Conservation (phyloP, 2,888 invertebrate genomes). For the Acronicta aceris region DNA sequence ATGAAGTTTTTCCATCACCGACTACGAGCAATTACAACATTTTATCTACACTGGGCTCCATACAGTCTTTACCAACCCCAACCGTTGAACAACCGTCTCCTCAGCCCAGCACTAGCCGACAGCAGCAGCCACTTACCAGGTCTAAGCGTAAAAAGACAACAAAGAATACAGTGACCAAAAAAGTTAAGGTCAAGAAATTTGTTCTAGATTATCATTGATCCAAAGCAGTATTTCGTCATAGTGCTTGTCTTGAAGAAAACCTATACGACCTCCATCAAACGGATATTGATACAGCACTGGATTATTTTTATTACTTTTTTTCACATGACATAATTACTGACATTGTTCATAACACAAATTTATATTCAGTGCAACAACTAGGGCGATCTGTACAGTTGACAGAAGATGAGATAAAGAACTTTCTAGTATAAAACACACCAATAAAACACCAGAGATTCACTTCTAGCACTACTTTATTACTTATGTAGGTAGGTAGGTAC, state of each 20-base stretch:
- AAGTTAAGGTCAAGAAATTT: constrained; percentile 28
- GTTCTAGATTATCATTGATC: constrained; percentile 19
- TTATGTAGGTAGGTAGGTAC: no score
- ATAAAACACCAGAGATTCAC: no score
- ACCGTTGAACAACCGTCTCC: constrained; percentile 7
- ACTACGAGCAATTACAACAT: background rate
- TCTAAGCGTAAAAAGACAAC: constrained; percentile 35
- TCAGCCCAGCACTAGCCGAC: constrained; percentile 18
- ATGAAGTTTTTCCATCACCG: background rate
- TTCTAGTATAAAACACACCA: no score
- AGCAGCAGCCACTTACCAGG: constrained; percentile 32
- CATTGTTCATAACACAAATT: constrained; percentile 4
- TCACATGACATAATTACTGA: constrained; percentile 7
- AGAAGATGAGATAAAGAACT: constrained; percentile 10
- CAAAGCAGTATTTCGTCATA: constrained; percentile 5
- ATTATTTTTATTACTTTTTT: constrained; percentile 4
- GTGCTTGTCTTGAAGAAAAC: background rate
- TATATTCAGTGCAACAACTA: constrained; percentile 2
- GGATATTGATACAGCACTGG: constrained; percentile 1
- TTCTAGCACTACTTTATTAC: no score
- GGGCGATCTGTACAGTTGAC: constrained; percentile 9
- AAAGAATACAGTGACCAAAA: constrained; percentile 32
- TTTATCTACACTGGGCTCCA: background rate
- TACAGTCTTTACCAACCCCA: background rate
- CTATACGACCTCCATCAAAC: constrained; percentile 1